These are phyloP conservation scores for Pelecanoides urinatrix DNA, from an alignment of 2,113 vertebrate genomes.

Conservation along the genomic window DNA sequence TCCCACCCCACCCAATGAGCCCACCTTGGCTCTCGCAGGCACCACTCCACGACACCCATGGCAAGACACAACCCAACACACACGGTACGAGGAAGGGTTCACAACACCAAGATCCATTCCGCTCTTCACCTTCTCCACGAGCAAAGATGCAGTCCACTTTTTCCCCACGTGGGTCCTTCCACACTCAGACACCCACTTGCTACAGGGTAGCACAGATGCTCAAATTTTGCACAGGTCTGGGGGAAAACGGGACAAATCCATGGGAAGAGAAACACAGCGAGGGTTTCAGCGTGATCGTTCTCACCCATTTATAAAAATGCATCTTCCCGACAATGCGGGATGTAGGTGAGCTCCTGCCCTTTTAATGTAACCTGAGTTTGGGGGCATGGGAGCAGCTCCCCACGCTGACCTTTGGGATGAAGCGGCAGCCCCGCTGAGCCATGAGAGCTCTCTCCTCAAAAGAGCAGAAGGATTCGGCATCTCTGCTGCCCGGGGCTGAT, in stretches of 20 bases:
- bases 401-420: not conserved
- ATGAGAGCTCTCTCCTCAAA: not conserved
- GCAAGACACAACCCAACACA: not conserved
- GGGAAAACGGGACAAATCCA: not conserved
- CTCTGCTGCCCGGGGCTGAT: fast-evolving
- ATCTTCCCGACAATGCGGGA: fast-evolving
- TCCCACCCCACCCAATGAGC: not conserved
- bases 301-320: not conserved
- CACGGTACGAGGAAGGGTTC: fast-evolving
- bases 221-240: not conserved
- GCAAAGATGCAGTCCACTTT: fast-evolving
- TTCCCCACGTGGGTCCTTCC: fast-evolving
- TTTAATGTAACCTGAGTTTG: not conserved
- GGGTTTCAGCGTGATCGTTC: not conserved
- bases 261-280: fast-evolving
- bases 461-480: not conserved
- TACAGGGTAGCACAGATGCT: not conserved
- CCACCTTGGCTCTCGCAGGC: not conserved
- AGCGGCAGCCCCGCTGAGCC: not conserved
- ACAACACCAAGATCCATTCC: not conserved
- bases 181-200: fast-evolving
- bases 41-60: not conserved
- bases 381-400: not conserved
- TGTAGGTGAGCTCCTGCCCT: not conserved
- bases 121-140: fast-evolving